Evolutionary conservation across 2,797 vertebrate species (phyloP), one percentile per base, ranked within the genome.

Genomic region (Astyanax mexicanus): DNA sequence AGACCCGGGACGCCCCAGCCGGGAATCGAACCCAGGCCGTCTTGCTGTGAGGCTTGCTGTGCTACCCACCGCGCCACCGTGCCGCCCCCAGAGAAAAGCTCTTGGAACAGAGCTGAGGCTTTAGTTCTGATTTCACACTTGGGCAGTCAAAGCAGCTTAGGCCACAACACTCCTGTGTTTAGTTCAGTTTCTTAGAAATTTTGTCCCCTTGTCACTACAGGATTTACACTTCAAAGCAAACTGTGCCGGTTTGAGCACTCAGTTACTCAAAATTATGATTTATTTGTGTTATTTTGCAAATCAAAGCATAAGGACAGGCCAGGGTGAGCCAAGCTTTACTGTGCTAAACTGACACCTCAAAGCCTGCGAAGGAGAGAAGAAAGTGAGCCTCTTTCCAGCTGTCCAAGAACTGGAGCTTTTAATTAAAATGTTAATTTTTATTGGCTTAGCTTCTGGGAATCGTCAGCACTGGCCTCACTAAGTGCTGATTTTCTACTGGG

Each of bases 341-440:
- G 29, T 52, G 12, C 35, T 82, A 62, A 87, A 79, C 61, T 86
- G 86, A 89, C 86, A 88, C 82, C 86, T 87, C 85, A 88, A 87
- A 88, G 85, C 75, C 69, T 86, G 17, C 6, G 51, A 47, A 2
- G 35, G 25, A 49, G 52, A 21, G 51, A 78, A 62, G 45, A 69
- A 45, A 85, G 61, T 5, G 37, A 21, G 25, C 13, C 10, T 29
- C 23, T 12, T 58, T 23, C 69, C 80, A 88, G 81, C 86, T 88
- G 89, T 87, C 89, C 89, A 19, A 83, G 87, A 88, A 68, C 12
- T 65, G 87, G 91, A 86, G 91, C 84, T 91, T 91, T 92, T 90
- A 92, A 92, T 93, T 93, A 91, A 92, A 88, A 84, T 91, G 89
- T 92, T 88, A 89, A 86, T 90, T 90, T 87, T 90, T 84, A 84